These are phyloP conservation scores for Ptycholaimellus sp. DNA, from an alignment of 2,888 invertebrate species.

Conservation along the genomic window DNA sequence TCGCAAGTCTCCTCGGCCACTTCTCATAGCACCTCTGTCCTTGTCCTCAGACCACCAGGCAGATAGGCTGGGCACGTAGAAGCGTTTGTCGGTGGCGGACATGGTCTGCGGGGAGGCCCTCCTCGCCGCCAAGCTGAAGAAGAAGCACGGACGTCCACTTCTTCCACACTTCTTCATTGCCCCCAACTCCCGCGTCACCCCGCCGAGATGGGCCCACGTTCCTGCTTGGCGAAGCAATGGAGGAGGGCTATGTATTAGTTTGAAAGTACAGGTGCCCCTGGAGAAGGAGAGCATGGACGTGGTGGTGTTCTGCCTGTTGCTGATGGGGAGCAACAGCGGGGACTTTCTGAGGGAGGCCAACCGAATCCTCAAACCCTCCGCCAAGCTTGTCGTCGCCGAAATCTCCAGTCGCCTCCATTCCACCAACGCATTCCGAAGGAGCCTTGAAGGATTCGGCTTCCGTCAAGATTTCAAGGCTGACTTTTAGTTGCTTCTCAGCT, in stretches of 20 bases:
- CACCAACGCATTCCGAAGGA: slow-evolving; percentile 42
- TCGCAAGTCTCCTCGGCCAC: background rate
- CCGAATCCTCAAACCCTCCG: slow-evolving; percentile 53
- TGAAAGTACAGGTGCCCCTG: slow-evolving; percentile 21
- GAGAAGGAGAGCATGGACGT: slow-evolving; percentile 45
- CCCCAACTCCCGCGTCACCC: slow-evolving; percentile 46
- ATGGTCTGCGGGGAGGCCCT: slow-evolving; percentile 87
- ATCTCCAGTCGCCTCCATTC: slow-evolving; percentile 67
- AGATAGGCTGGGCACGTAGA: background rate
- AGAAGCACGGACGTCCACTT: slow-evolving; percentile 51
- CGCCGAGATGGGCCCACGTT: slow-evolving; percentile 62
- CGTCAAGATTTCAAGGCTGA: slow-evolving; percentile 24
- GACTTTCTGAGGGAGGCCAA: slow-evolving; percentile 71
- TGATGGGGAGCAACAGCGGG: slow-evolving; percentile 79
- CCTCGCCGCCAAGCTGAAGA: slow-evolving; percentile 45
- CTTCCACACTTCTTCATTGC: slow-evolving; percentile 73
- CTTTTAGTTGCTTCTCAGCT: background rate
- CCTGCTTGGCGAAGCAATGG: background rate
- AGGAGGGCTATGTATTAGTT: background rate
- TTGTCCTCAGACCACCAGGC: background rate
- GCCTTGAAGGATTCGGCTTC: slow-evolving; percentile 54
- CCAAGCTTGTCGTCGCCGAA: slow-evolving; percentile 50
- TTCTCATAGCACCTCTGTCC: background rate
- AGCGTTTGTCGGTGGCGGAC: slow-evolving; percentile 44
- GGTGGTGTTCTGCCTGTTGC: slow-evolving; percentile 71